Evolutionary conservation across 2,888 invertebrate species (phyloP), one percentile per base, ranked within the genome.

Genomic region (Apotomis betuletana): DNA sequence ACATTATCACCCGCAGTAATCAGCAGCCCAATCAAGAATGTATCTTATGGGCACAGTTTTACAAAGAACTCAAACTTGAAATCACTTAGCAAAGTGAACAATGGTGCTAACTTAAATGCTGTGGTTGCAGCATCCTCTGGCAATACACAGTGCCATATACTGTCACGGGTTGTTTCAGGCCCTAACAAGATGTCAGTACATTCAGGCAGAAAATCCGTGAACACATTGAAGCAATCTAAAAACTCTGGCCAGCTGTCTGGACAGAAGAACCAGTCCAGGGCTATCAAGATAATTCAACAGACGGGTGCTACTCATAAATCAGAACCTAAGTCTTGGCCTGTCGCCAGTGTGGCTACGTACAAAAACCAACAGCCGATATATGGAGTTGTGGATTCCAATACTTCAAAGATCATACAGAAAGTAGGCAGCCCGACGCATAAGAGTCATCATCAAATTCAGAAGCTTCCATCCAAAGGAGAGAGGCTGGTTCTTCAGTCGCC

Each of bases 241-340:
- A 89, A 79, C 77, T 85, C 89, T 36, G 70, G 74, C 60, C 90
- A 91, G 81, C 81, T 80, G 9, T 81, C 87, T 3, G 83, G 77
- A 41, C 91, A 90, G 76, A 92, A 91, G 75, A 91, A 86, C 81
- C 91, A 92, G 75, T 90, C 92, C 0, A 92, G 94, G 78, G 89
- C 94, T 36, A 91, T 94, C 15, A 94, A 94, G 83, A 94, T 94
- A 74, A 93, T 94, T 75, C 94, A 94, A 78, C 92, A 93, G 78
- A 83, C 92, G 67, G 91, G 91, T 67, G 80, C 88, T 70, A 80
- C 84, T 70, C 87, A 87, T 77, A 93, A 93, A 84, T 84, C 90
- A 3, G 93, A 91, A 74, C 79, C 84, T 36, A 92, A 93, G 78
- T 78, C 88, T 74, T 92, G 92, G 92, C 88, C 92, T 15, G 85